Base-by-base conservation (phyloP, 2,797 vertebrate genomes). In the Rhinophrynus dorsalis region DNA sequence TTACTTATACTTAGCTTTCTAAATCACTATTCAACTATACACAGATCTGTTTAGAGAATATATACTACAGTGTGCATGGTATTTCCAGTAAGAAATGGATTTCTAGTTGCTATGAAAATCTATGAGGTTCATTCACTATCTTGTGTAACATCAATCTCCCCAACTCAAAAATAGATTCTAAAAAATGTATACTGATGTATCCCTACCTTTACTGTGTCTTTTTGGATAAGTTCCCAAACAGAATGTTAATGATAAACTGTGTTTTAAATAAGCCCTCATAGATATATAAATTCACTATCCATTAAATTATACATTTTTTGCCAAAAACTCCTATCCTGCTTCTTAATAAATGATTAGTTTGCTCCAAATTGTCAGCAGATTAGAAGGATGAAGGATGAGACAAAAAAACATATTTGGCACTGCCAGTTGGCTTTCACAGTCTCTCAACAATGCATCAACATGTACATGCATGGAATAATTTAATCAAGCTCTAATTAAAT, bases 301-400 rank as follows among this genome's bases (percentile, higher is more conserved):
- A 56, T 35, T 45, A 63, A 55, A 33, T 27, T 32, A 4, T 23
- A 26, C n/a, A 5, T 35, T 54, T 27, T 3, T 18, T 13, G 29
- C 50, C 11, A 24, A 61, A 26, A 24, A 32, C 29, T 30, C 17
- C 26, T 48, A 15, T 47, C 55, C 56, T 56, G 17, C 50, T 17
- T 21, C 38, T 38, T 71, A 47, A 71, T 63, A 63, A 71, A 71
- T 63, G 58, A 71, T 55, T 35, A 35, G 30, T 30, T 6, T 48
- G 45, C 40, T 51, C 35, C 7, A 66, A 66, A 52, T 27, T 66
- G 62, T 59, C 69, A 66, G 61, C 61, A 66, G 45, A 51, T 58
- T 66, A 47, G 26, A 38, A 17, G 61, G 45, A 44, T 73, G 69
- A 66, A 73, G 66, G 56, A 50, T 72, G 61, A 65, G 12, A 45